Base-by-base conservation (phyloP, 2,888 invertebrate species). In the Carpatolechia fugitivella region DNA sequence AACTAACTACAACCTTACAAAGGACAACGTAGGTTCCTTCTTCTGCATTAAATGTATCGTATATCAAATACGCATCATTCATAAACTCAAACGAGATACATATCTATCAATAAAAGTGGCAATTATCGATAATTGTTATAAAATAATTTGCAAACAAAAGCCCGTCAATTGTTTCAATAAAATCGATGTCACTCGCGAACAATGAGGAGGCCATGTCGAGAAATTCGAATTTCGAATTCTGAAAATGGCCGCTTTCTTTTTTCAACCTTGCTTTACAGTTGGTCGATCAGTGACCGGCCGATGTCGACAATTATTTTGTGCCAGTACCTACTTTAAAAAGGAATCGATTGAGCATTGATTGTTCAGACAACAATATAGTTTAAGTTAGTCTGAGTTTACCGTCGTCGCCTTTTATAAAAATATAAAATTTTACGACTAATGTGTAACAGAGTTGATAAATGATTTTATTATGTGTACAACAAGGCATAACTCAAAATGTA, bases 91-190 rank as follows among this genome's bases (percentile, higher is more conserved):
- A 8, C 24, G 24, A 20, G 29, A 44, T 44, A 44, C 18, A 29
- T 44, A 44, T 44, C 44, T 44, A 44, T 44, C 44, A 18, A 24
- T 44, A 44, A 44, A 20, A 18, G 44, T 24, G 44, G 44, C 44
- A 44, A 44, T 70, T 75, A 71, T 68, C 64, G 63, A 67, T 71
- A 71, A 74, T 74, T 70, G 70, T 70, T 74, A 63, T 66, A 66
- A 70, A 71, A 60, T 52, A 63, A 85, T 85, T 85, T 82, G 77
- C 85, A 85, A 78, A 85, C 85, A 85, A 85, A 79, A 76, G 75
- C 70, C 70, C 73, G 76, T 77, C 80, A 78, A 81, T 84, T 76
- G 77, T 74, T 72, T 76, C 79, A 80, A 80, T 82, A 80, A 79
- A 80, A 81, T 78, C 74, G 76, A 82, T 80, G 76, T 77, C 82